Conservation (phyloP, 1,140 invertebrate species). For the Atta cephalotes region DNA sequence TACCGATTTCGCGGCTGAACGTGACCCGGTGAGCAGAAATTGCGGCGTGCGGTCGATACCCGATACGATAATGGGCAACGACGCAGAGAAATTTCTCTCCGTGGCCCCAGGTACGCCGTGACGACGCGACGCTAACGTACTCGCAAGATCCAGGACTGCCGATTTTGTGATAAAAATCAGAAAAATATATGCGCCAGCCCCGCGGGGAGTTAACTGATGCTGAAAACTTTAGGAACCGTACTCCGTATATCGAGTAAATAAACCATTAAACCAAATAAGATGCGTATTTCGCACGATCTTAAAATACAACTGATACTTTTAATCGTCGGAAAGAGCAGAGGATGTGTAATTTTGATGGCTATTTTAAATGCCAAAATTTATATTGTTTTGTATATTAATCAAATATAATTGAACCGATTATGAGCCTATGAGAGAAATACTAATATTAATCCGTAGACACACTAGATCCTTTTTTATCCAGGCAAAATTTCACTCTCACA, state of each 20-base stretch:
- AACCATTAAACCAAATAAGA: not conserved
- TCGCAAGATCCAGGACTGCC: conserved; percentile 24
- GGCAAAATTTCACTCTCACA: no score
- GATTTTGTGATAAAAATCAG: conserved; percentile 54
- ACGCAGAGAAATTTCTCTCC: conserved; percentile 78
- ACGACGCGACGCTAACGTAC: conserved; percentile 47
- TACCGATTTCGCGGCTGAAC: conserved; percentile 83
- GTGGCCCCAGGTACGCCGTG: conserved; percentile 54
- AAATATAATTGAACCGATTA: not conserved
- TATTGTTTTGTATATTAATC: not conserved
- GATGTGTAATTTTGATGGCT: not conserved
- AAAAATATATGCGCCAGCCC: conserved; percentile 14
- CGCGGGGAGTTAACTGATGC: not conserved
- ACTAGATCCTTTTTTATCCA: no score
- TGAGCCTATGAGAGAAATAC: no score
- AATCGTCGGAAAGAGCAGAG: not conserved
- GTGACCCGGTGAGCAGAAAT: conserved; percentile 83
- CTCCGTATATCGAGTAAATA: not conserved
- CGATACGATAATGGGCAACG: conserved; percentile 82
- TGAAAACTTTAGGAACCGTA: conserved; percentile 18
- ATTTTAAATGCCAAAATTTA: not conserved
- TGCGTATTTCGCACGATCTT: not conserved
- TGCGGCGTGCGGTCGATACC: conserved; percentile 81
- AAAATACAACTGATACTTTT: no score
- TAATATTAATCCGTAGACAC: no score